Evolutionary conservation across 2,113 vertebrate species (phyloP).

Genomic region (Pontoporia blainvillei): DNA sequence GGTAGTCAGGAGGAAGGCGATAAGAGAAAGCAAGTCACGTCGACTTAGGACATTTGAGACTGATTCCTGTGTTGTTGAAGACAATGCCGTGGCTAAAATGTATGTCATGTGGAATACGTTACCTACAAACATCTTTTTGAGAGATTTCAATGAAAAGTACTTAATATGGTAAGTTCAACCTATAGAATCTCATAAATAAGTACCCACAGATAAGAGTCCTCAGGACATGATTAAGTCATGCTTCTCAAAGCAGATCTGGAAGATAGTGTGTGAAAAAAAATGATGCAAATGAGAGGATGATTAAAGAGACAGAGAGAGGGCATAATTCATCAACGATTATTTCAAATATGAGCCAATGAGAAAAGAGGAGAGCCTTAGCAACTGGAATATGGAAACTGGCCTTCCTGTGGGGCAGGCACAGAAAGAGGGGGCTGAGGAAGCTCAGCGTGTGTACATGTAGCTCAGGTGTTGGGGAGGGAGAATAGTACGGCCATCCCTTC

Average conservation of each 20-base stretch:
- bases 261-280: neutral
- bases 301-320: neutral
- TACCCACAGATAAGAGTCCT: neutral
- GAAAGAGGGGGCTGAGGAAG: neutral
- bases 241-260: neutral
- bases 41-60: neutral
- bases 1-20: neutral
- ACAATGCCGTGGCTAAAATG: neutral
- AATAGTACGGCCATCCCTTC: neutral
- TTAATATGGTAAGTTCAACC: neutral
- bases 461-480: neutral
- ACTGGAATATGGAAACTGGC: neutral
- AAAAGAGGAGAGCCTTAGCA: neutral
- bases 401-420: neutral
- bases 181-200: neutral
- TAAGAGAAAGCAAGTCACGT: neutral
- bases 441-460: neutral
- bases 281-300: neutral
- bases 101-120: neutral
- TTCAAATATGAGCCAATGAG: neutral
- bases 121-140: neutral
- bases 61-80: neutral
- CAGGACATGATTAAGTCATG: neutral
- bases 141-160: neutral
- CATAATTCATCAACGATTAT: neutral